Evolutionary conservation across 2,888 invertebrate species (phyloP).

Genomic region (Scrobipalpa costella): DNA sequence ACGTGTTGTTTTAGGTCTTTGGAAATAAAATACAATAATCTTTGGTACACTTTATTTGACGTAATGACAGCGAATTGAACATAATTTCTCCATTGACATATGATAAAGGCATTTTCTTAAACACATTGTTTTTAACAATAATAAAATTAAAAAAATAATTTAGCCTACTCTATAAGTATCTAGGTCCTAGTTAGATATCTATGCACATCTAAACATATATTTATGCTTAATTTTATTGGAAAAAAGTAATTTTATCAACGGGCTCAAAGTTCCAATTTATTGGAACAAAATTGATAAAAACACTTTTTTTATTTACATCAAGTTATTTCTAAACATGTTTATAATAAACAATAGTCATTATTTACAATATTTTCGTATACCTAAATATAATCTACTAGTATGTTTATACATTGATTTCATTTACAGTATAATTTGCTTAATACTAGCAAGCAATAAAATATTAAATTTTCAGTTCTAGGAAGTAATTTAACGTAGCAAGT

Average conservation of each 20-base stretch:
- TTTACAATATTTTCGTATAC: conserved; percentile 1
- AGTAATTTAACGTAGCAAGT: too few species aligned
- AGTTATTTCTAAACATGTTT: not conserved
- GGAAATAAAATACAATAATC: conserved; percentile 31
- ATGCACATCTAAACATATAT: conserved; percentile 9
- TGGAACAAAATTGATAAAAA: conserved; percentile 62
- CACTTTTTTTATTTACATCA: conserved; percentile 55
- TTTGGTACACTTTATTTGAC: conserved; percentile 66
- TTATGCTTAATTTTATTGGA: conserved; percentile 35
- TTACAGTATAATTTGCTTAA: not conserved
- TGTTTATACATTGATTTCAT: conserved; percentile 6
- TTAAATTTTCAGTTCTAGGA: not conserved
- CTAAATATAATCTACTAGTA: conserved; percentile 34
- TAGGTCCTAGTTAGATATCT: conserved; percentile 17
- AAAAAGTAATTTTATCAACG: conserved; percentile 71
- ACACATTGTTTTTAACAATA: conserved; percentile 20
- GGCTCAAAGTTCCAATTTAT: conserved; percentile 62
- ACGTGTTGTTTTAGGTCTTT: too few species aligned
- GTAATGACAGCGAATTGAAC: conserved; percentile 68
- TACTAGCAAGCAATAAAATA: not conserved
- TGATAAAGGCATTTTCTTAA: conserved; percentile 50
- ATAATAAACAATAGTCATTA: not conserved
- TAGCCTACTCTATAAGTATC: conserved; percentile 8
- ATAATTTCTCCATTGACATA: conserved; percentile 60
- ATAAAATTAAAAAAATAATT: conserved; percentile 27